Conservation (phyloP, 2,888 invertebrate genomes). For the Argyresthia goedartella region DNA sequence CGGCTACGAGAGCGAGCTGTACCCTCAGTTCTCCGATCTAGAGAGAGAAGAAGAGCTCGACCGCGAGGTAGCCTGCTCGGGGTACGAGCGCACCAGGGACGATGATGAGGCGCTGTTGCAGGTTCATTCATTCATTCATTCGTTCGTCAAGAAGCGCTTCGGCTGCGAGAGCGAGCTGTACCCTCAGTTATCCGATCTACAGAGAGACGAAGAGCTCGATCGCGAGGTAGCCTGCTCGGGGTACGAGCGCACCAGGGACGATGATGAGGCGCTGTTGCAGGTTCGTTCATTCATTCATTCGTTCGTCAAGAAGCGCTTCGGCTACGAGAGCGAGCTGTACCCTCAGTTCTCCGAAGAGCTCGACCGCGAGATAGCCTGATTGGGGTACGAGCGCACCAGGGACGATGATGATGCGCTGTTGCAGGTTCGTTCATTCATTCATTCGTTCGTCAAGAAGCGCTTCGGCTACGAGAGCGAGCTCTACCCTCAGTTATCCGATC, state of each 20-base stretch:
- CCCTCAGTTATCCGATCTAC: conserved; percentile 82
- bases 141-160: conserved; percentile 92
- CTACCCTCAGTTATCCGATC: no score
- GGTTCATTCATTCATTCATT: conserved; percentile 78
- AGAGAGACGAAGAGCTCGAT: conserved; percentile 86
- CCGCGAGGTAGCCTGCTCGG: conserved; percentile 91
- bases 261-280: conserved; percentile 79
- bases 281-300: conserved; percentile 80
- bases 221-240: conserved; percentile 93
- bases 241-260: conserved; percentile 87
- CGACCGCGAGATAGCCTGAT: conserved; percentile 91
- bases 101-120: conserved; percentile 80
- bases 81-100: conserved; percentile 89
- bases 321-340: conserved; percentile 86
- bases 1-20: conserved; percentile 86
- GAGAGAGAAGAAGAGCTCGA: conserved; percentile 87
- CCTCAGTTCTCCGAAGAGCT: conserved; percentile 86
- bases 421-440: no score
- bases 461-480: conserved; percentile 89
- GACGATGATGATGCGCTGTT: conserved; percentile 82
- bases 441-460: no score
- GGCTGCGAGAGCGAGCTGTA: conserved; percentile 87
- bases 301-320: conserved; percentile 91
- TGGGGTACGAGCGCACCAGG: conserved; percentile 91
- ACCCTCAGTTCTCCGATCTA: conserved; percentile 81